These are phyloP conservation scores for Rhynchophorus ferrugineus DNA, from an alignment of 1,140 invertebrate species.

Conservation along the genomic window DNA sequence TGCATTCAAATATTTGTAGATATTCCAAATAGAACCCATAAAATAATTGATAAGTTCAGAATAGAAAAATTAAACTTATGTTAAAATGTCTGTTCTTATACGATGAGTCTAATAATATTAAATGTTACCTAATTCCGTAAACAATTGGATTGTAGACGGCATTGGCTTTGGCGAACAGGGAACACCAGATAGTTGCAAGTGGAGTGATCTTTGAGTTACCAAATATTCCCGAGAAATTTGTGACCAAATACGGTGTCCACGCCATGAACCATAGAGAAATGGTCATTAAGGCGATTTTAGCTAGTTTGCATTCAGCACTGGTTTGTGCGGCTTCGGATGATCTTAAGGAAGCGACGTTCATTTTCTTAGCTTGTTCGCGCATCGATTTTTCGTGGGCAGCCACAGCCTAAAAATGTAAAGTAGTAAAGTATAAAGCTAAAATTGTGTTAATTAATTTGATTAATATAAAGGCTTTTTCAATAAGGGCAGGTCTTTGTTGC, in stretches of 20 bases:
- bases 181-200: slow-evolving; percentile 68
- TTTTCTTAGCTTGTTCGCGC: slow-evolving; percentile 77
- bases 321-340: slow-evolving; percentile 57
- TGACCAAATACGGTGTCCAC: slow-evolving; percentile 77
- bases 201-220: slow-evolving; percentile 57
- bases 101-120: not conserved
- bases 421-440: not conserved
- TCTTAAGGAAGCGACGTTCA: slow-evolving; percentile 72
- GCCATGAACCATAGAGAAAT: slow-evolving; percentile 77
- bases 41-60: no score
- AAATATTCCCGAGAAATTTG: slow-evolving; percentile 71
- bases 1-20: no score
- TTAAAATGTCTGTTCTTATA: not conserved
- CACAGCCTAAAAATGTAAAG: slow-evolving; percentile 50
- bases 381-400: slow-evolving; percentile 72
- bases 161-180: slow-evolving; percentile 70
- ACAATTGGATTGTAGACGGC: slow-evolving; percentile 77
- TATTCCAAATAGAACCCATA: no score
- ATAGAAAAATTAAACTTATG: no score
- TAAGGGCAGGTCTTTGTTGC: no score
- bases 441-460: not conserved
- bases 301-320: slow-evolving; percentile 67
- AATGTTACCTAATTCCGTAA: slow-evolving; percentile 65
- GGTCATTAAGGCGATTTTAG: slow-evolving; percentile 75
- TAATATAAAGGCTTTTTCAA: not conserved